Base-by-base conservation (phyloP, 1,140 invertebrate species). In the Mizuhopecten yessoensis region DNA sequence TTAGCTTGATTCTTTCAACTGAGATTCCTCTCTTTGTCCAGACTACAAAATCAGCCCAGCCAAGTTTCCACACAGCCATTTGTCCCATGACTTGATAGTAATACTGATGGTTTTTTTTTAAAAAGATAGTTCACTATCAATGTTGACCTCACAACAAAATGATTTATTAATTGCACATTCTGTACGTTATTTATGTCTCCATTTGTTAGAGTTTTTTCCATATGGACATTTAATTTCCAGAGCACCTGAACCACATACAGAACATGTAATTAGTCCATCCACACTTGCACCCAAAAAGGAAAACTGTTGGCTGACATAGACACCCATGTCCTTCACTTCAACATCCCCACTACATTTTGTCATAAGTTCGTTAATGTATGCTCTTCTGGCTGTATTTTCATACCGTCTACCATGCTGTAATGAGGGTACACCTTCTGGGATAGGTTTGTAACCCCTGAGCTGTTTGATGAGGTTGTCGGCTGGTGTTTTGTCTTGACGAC, bases 31-130 rank as follows among this genome's bases (percentile, higher is more conserved):
- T n/a, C n/a, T n/a, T n/a, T n/a, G n/a, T n/a, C n/a, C n/a, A n/a
- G 45, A 88, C 34, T 36, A 23, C 36, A 42, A 42, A 39, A 39
- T 88, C 36, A 20, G 23, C 11, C 88, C 88, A 88, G 33, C 29
- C 34, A 39, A 88, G n/a, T n/a, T 45, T 36, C 17, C 39, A 33
- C n/a, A 88, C 34, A 29, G 88, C 89, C 23, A 90, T 15, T 34
- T 90, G 89, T 33, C 90, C 90, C 20, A 42, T 34, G 29, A 90
- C 87, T 75, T 90, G 87, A 49, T 87, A 90, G 34, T 45, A 49
- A 39, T 90, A 90, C 2, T 90, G 34, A 23, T 90, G 89, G 0
- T 45, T 33, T 36, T 29, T 15, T 45, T 90, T 45, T n/a, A n/a
- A 17, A 90, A 86, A 15, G 29, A 88, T 34, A 88, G 34, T 39